Conservation (phyloP, 2,797 vertebrate species). For the Parauchenoglanis ngamensis region DNA sequence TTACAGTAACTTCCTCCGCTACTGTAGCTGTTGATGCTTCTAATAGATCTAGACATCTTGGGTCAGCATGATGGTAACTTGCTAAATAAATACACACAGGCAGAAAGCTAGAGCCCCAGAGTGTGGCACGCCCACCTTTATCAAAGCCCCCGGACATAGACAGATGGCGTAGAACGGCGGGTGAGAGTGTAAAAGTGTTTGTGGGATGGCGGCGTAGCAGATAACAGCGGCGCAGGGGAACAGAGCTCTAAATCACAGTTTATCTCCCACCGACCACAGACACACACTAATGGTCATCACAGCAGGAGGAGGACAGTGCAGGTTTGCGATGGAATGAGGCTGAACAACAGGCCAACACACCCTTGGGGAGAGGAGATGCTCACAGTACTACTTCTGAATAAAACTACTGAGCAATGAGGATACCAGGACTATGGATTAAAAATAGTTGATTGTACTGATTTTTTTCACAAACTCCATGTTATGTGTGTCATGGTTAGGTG, state of each 20-base stretch:
- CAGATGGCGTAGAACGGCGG: conserved; percentile 73
- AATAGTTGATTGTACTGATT: too few species aligned
- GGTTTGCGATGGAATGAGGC: conserved; percentile 34
- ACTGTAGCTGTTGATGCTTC: background rate
- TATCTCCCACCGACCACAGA: conserved; percentile 77
- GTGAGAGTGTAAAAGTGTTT: conserved; percentile 77
- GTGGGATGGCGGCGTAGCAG: conserved; percentile 69
- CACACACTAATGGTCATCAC: conserved; percentile 80
- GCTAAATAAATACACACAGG: conserved; percentile 28
- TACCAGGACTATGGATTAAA: background rate
- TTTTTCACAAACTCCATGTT: background rate
- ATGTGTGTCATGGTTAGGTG: background rate
- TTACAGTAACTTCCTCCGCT: background rate
- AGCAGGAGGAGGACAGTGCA: conserved; percentile 63
- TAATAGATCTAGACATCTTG: conserved; percentile 31
- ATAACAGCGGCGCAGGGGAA: conserved; percentile 71
- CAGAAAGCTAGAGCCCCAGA: conserved; percentile 38
- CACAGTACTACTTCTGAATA: background rate
- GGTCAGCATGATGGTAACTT: conserved; percentile 9
- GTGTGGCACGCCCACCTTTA: conserved; percentile 66
- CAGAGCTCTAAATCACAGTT: conserved; percentile 78
- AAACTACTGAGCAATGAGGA: background rate
- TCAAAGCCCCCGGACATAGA: conserved; percentile 75
- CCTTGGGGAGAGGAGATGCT: conserved; percentile 6
- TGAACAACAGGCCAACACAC: conserved; percentile 47